Percentiles rank a stretch among this genome's conserved stretches.
phyloP scores from a whole-genome alignment of 2,888 invertebrate genomes.

The Epsilonema sp. region DNA sequence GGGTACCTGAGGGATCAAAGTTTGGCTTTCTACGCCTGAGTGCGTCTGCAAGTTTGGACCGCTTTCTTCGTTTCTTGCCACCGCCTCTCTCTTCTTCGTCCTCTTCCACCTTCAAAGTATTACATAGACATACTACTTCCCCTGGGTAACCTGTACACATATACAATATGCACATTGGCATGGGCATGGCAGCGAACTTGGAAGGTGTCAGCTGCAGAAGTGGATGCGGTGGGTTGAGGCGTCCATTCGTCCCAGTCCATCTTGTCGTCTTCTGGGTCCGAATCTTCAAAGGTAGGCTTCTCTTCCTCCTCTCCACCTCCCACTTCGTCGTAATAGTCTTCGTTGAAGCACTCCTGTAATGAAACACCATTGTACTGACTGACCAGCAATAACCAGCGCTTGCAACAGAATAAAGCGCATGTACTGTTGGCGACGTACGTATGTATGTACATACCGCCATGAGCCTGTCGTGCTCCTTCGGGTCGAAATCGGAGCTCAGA shows the following conservation, averaged over 20 bases:
- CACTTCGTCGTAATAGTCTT: constrained; percentile 61
- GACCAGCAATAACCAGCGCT: background rate
- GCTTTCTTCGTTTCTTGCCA: constrained; percentile 12
- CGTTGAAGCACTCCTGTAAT: background rate
- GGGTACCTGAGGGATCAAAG: too few species aligned
- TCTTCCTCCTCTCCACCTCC: constrained; percentile 39
- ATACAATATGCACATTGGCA: too few species aligned
- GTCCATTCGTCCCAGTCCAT: constrained; percentile 7
- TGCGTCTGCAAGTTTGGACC: constrained; percentile 54
- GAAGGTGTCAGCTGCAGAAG: too few species aligned
- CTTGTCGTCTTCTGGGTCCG: constrained; percentile 45
- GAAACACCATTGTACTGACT: background rate
- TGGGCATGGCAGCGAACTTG: too few species aligned
- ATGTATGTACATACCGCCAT: constrained; percentile 14
- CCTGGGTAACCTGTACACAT: too few species aligned
- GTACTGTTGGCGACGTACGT: background rate
- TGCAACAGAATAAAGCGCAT: background rate
- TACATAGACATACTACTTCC: too few species aligned
- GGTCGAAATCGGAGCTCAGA: constrained; percentile 43
- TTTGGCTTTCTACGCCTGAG: constrained; percentile 55
- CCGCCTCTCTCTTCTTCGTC: background rate
- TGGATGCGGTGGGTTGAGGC: too few species aligned
- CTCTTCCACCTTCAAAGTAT: too few species aligned
- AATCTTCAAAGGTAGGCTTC: constrained; percentile 58
- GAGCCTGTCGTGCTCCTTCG: constrained; percentile 20